Percentiles rank a stretch among this genome's conserved stretches.
phyloP scores from a whole-genome alignment of 2,113 vertebrate genomes.

The Lichenostomus cassidix region DNA sequence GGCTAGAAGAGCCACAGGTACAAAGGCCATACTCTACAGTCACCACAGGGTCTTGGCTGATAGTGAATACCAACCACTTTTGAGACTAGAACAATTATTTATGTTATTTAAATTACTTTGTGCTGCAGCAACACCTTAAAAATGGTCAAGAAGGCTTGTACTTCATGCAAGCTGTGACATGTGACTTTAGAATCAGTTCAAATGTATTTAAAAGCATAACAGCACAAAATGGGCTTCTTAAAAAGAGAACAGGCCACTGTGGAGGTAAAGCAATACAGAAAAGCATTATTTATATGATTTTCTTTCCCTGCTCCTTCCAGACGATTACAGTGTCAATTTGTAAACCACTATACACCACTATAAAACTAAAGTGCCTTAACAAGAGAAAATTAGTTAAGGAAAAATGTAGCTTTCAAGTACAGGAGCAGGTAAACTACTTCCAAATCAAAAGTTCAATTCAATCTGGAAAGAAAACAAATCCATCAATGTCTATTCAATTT shows the following conservation, averaged over 20 bases:
- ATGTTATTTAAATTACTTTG: neutral
- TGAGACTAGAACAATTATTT: neutral
- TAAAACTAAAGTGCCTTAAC: conserved; percentile 43
- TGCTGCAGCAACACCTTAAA: neutral
- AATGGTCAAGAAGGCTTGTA: neutral
- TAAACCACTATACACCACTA: conserved; percentile 28
- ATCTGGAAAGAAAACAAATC: conserved; percentile 74
- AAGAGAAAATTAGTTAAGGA: conserved; percentile 68
- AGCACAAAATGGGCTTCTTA: neutral
- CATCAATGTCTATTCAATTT: conserved; percentile 70
- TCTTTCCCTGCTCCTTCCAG: neutral
- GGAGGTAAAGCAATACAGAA: neutral
- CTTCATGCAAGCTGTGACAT: neutral
- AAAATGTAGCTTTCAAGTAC: conserved; percentile 64
- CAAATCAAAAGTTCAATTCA: conserved; percentile 74
- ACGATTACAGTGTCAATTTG: neutral
- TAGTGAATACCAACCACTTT: neutral
- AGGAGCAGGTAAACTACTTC: conserved; percentile 60
- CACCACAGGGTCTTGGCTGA: neutral
- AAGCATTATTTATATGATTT: neutral
- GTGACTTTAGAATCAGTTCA: neutral
- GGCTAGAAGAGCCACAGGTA: neutral
- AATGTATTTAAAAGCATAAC: neutral
- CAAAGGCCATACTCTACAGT: neutral
- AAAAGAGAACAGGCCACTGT: neutral